Percentiles rank a stretch among this genome's conserved stretches.
phyloP scores from a whole-genome alignment of 2,113 vertebrate genomes.

The Condylura cristata region DNA sequence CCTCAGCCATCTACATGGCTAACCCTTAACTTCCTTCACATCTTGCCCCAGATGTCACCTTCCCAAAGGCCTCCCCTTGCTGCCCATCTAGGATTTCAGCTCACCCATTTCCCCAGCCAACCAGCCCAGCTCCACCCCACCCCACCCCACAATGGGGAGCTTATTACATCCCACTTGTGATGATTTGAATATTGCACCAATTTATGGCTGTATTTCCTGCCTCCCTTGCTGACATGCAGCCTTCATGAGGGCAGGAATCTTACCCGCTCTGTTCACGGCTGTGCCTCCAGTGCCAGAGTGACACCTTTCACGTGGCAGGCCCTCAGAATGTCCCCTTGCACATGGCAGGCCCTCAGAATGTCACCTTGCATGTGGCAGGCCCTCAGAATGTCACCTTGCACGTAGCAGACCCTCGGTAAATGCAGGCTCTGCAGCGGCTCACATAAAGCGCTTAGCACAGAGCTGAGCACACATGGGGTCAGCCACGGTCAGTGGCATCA shows the following conservation, averaged over 20 bases:
- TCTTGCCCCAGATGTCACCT: background rate
- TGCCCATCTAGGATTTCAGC: background rate
- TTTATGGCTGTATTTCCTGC: background rate
- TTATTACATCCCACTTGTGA: too few species aligned
- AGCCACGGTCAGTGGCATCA: background rate
- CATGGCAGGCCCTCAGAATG: background rate
- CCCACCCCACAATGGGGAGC: too few species aligned
- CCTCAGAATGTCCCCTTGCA: background rate
- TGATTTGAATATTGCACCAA: accelerated
- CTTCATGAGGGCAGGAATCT: accelerated
- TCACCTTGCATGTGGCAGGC: background rate
- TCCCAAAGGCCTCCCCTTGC: background rate
- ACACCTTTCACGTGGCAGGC: background rate
- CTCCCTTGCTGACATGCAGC: accelerated
- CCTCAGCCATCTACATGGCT: too few species aligned
- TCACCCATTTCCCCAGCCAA: background rate
- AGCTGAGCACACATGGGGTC: background rate
- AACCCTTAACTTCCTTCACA: background rate
- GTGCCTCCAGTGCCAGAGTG: background rate
- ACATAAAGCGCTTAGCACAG: background rate
- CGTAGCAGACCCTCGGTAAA: background rate
- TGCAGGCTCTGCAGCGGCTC: background rate
- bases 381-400: background rate
- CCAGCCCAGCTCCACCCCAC: too few species aligned
- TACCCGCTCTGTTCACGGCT: background rate